Evolutionary conservation across 2,888 invertebrate genomes (phyloP).

Genomic region (Pantelozetes paolii): DNA sequence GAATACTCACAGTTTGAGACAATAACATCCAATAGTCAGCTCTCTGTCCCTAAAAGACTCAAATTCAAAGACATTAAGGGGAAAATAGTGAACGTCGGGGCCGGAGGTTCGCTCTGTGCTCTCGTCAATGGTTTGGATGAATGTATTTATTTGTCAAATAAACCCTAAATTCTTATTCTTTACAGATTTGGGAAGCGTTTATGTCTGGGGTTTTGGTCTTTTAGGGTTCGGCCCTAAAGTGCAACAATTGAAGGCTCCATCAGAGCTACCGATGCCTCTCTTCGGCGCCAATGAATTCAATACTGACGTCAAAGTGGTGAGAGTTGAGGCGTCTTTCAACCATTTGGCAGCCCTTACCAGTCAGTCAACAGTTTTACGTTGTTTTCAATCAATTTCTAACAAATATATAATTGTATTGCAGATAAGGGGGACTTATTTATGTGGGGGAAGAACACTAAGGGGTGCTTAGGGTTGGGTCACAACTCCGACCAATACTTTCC

Average conservation of each 20-base stretch:
- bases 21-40: constrained; percentile 53
- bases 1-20: constrained; percentile 80
- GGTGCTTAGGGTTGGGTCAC: constrained; percentile 77
- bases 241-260: constrained; percentile 63
- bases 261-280: constrained; percentile 69
- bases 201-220: constrained; percentile 89
- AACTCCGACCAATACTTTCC: constrained; percentile 81
- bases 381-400: not conserved
- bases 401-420: too few species aligned
- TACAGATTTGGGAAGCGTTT: constrained; percentile 75
- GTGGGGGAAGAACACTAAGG: constrained; percentile 84
- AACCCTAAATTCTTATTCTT: constrained; percentile 42
- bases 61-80: constrained; percentile 60
- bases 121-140: constrained; percentile 65
- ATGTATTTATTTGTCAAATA: constrained; percentile 16
- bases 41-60: constrained; percentile 56
- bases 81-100: constrained; percentile 70
- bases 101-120: constrained; percentile 81
- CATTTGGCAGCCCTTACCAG: constrained; percentile 75
- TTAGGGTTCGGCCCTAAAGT: constrained; percentile 81
- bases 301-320: constrained; percentile 61
- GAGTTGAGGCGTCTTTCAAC: constrained; percentile 68
- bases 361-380: constrained; percentile 47
- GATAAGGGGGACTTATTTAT: constrained; percentile 74
- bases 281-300: constrained; percentile 83